These are phyloP conservation scores for Sula dactylatra DNA, from an alignment of 2,113 vertebrate species.

Conservation along the genomic window DNA sequence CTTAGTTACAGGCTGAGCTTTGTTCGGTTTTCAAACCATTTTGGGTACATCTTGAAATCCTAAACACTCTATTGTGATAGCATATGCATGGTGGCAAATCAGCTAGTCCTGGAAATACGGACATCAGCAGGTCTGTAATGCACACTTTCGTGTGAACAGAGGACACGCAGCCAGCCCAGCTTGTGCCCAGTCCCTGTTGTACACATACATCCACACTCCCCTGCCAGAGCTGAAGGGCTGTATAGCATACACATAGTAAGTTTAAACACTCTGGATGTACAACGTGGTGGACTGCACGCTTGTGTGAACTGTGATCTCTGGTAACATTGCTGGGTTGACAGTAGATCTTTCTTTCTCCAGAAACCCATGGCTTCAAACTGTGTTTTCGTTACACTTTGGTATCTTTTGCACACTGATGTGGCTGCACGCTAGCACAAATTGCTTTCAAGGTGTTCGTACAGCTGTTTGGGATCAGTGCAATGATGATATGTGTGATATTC, in stretches of 20 bases:
- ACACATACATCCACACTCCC: too few species aligned
- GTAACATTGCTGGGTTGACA: not conserved
- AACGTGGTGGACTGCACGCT: rapidly evolving
- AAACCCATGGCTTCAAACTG: not conserved
- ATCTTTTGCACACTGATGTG: not conserved
- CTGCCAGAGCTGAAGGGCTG: not conserved
- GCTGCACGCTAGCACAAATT: not conserved
- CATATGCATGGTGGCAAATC: not conserved
- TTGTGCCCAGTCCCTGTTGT: not conserved
- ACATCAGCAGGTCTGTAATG: not conserved
- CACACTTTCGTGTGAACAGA: rapidly evolving
- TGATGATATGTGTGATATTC: not conserved
- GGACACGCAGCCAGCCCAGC: rapidly evolving
- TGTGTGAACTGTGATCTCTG: not conserved
- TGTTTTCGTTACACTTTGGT: not conserved
- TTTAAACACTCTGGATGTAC: not conserved
- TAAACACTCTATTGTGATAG: not conserved
- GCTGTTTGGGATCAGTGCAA: not conserved
- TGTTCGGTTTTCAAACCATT: not conserved
- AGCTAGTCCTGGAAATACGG: not conserved
- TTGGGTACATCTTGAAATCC: not conserved
- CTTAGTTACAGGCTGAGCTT: not conserved
- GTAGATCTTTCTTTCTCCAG: not conserved
- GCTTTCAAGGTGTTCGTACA: not conserved
- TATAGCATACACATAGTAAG: not conserved